Base-by-base conservation (phyloP, 2,888 invertebrate species). In the Lagria hirta region DNA sequence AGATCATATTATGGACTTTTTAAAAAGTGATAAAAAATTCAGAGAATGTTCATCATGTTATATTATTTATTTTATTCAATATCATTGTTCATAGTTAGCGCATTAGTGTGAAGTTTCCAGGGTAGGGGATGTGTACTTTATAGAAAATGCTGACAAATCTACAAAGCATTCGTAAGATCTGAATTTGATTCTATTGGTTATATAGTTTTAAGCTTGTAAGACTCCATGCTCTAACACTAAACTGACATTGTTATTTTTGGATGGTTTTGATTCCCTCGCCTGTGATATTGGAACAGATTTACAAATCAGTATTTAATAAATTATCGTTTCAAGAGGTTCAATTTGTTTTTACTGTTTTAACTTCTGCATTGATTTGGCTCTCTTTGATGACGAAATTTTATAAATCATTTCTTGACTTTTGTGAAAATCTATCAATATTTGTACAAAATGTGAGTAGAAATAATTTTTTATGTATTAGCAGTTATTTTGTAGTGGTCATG, bases 91-190 rank as follows among this genome's bases (percentile, higher is more conserved):
- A 59, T 60, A 62, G 52, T 52, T 61, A 64, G 56, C 55, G 61
- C 60, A 62, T 64, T 53, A 61, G 60, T 65, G 63, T 65, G 60
- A 65, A 62, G 58, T 65, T 61, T 66, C 65, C 64, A 64, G 59
- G 63, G 64, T 64, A 65, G 66, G 66, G 65, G 64, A 64, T 57
- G 50, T n/a, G n/a, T 60, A 57, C 54, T 51, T 50, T 58, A 58
- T 53, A 49, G 51, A 52, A 48, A 48, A 54, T 55, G 51, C 46
- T 55, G 54, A 38, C 17, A 26, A 34, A 16, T 43, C 12, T 28
- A 32, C 21, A n/a, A n/a, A n/a, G n/a, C 16, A 38, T 27, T 42
- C 8, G 33, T 40, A 13, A 40, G 38, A 40, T 38, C 40, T 40
- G 34, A 42, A 24, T 26, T 15, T 12, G 17, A 30, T 29, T 30